A percentile compares a stretch with the other conserved stretches of the same genome.
These are phyloP conservation scores for Microcebus jonahi DNA, from an alignment of 2,113 vertebrate species.

Conservation along the genomic window DNA sequence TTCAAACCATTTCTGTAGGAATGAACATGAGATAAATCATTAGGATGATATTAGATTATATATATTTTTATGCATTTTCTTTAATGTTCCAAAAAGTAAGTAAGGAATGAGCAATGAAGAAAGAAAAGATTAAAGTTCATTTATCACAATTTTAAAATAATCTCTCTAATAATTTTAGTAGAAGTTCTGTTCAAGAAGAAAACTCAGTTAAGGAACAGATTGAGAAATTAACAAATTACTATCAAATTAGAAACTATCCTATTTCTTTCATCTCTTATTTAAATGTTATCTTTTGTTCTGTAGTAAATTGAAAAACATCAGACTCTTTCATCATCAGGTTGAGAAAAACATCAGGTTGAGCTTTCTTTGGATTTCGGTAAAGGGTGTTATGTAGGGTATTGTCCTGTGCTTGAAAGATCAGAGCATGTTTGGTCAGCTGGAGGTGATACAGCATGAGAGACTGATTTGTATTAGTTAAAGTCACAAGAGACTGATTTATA, in stretches of 20 bases:
- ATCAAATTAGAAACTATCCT: background rate
- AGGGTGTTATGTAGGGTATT: background rate
- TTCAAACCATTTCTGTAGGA: background rate
- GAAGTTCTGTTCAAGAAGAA: background rate
- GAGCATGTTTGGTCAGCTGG: background rate
- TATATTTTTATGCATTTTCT: background rate
- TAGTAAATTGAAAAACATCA: background rate
- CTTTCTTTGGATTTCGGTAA: background rate
- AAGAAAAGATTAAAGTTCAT: background rate
- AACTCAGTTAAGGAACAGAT: background rate
- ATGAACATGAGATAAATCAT: background rate
- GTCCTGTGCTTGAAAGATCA: background rate
- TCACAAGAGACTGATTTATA: slow-evolving; percentile 40
- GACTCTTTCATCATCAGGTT: background rate
- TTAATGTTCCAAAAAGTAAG: background rate
- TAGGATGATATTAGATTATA: background rate
- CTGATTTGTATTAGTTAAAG: background rate
- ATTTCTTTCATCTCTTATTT: background rate
- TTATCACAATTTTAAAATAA: background rate
- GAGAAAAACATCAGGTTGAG: background rate
- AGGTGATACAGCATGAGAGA: background rate
- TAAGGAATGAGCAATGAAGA: background rate
- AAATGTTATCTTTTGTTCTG: background rate
- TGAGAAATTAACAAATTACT: background rate
- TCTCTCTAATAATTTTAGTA: background rate